Conservation (phyloP, 2,888 invertebrate species). For the Ichneumoninae sp. region DNA sequence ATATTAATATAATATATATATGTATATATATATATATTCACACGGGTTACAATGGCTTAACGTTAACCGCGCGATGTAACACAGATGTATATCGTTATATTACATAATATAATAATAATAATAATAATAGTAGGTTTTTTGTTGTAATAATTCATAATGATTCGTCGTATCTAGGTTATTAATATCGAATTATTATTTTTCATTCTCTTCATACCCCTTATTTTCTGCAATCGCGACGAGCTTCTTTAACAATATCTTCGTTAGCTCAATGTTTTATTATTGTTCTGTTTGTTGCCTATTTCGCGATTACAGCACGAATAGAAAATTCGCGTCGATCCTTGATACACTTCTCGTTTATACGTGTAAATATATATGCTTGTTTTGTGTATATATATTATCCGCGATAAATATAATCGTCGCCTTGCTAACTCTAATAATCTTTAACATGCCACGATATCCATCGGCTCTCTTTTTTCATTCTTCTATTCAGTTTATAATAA, state of each 20-base stretch:
- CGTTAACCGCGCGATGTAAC: slow-evolving; percentile 49
- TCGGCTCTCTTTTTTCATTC: slow-evolving; percentile 49
- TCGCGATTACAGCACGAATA: slow-evolving; percentile 34
- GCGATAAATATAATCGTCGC: slow-evolving; percentile 31
- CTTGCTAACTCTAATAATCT: slow-evolving; percentile 66
- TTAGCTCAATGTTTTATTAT: slow-evolving; percentile 13
- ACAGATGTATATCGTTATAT: slow-evolving; percentile 49
- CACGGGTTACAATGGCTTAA: slow-evolving; percentile 53
- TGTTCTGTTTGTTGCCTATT: slow-evolving; percentile 31
- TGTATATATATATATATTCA: slow-evolving; percentile 20
- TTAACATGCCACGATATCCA: slow-evolving; percentile 67
- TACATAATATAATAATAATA: slow-evolving; percentile 46
- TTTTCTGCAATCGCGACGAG: slow-evolving; percentile 35
- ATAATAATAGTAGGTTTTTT: slow-evolving; percentile 41
- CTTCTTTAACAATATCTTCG: slow-evolving; percentile 10
- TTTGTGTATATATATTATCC: slow-evolving; percentile 48
- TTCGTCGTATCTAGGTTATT: slow-evolving; percentile 47
- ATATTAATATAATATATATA: slow-evolving; percentile 65
- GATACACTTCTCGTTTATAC: slow-evolving; percentile 75
- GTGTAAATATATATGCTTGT: slow-evolving; percentile 64
- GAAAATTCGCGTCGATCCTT: slow-evolving; percentile 63
- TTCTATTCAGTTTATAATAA: slow-evolving; percentile 57
- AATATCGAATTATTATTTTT: slow-evolving; percentile 33
- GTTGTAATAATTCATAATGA: slow-evolving; percentile 57
- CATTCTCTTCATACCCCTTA: slow-evolving; percentile 10